These are phyloP conservation scores for Orthosia incerta DNA, from an alignment of 2,888 invertebrate genomes.

Conservation along the genomic window DNA sequence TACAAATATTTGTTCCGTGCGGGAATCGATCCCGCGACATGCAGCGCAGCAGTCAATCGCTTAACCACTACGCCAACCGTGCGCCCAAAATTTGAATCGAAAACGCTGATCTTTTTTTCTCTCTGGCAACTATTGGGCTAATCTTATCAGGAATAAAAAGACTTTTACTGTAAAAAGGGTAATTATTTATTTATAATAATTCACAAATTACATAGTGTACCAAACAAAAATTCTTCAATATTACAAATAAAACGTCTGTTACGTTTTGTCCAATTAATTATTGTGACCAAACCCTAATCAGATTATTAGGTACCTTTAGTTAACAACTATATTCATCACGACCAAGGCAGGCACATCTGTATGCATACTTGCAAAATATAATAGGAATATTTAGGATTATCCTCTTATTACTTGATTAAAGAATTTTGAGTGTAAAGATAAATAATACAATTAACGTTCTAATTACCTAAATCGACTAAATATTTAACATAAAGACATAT, in stretches of 20 bases:
- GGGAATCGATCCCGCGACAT: no score
- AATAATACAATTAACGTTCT: constrained; percentile 89
- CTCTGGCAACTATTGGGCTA: not conserved
- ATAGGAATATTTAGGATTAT: constrained; percentile 66
- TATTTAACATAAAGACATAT: constrained; percentile 87
- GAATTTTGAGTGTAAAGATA: constrained; percentile 89
- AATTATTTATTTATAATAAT: constrained; percentile 90
- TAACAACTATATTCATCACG: constrained; percentile 74
- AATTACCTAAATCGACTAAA: constrained; percentile 89
- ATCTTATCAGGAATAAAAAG: constrained; percentile 26
- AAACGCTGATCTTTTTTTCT: not conserved
- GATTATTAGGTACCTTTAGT: constrained; percentile 73
- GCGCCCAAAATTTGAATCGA: no score
- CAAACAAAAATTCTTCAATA: constrained; percentile 83
- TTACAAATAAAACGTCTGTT: constrained; percentile 78
- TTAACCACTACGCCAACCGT: no score
- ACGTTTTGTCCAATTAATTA: constrained; percentile 71
- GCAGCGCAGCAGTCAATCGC: no score
- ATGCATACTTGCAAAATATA: constrained; percentile 78
- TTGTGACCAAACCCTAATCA: constrained; percentile 80
- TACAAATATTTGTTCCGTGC: no score
- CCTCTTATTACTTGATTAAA: constrained; percentile 78
- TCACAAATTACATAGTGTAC: constrained; percentile 86
- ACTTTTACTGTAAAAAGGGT: constrained; percentile 85
- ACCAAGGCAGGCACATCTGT: constrained; percentile 73